Percentiles rank a stretch among this genome's conserved stretches.
These are phyloP conservation scores for Drosophila basisetae DNA, from an alignment of 2,888 invertebrate species.

Conservation along the genomic window DNA sequence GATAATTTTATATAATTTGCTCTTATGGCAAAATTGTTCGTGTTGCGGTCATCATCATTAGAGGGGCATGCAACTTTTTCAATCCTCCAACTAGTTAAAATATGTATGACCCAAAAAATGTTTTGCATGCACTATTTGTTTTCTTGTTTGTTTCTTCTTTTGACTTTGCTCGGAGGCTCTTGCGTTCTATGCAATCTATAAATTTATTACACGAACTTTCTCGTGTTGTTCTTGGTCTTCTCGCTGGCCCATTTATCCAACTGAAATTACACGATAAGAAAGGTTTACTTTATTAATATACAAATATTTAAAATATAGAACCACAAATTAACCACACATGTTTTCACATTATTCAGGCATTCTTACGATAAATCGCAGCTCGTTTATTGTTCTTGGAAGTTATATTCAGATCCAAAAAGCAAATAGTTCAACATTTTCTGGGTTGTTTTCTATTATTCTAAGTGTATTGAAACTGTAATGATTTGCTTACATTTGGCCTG, in stretches of 20 bases:
- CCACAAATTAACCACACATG: neutral
- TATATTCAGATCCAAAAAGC: neutral
- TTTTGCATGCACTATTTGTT: constrained; percentile 61
- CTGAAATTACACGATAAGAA: constrained; percentile 55
- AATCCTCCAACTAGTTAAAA: neutral
- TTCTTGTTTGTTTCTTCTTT: neutral
- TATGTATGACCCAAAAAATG: constrained; percentile 64
- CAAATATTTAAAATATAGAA: neutral
- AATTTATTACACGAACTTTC: constrained; percentile 65
- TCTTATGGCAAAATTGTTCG: constrained; percentile 51
- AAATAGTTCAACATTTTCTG: neutral
- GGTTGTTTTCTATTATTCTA: neutral
- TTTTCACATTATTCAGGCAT: too few species aligned
- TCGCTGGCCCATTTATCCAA: constrained; percentile 26
- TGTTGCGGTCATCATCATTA: constrained; percentile 53
- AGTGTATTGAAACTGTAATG: neutral
- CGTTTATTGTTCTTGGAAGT: neutral
- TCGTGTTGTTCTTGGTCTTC: constrained; percentile 8
- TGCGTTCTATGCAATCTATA: constrained; percentile 50
- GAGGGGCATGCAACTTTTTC: constrained; percentile 8
- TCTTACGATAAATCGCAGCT: neutral
- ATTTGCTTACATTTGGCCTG: neutral
- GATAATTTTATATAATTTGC: constrained; percentile 79
- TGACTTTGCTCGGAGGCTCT: neutral
- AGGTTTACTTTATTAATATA: constrained; percentile 28